These are phyloP conservation scores for Orbicella faveolata DNA, from an alignment of 64 coral and sea anemone species.

Conservation along the genomic window DNA sequence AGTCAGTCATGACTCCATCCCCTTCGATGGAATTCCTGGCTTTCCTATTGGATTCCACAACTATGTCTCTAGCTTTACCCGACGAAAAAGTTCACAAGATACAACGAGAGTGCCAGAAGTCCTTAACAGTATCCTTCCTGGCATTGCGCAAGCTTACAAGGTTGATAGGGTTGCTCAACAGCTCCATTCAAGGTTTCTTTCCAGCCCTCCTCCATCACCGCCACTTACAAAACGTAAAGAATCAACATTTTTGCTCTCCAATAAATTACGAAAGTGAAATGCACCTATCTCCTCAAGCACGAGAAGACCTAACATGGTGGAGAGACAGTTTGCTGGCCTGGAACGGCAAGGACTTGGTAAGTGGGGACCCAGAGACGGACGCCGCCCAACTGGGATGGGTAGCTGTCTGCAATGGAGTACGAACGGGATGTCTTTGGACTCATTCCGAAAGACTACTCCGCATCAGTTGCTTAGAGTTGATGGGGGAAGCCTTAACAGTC, in stretches of 20 bases:
- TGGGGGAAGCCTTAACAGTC: too few relatives aligned
- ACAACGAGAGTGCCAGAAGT: slow-evolving; percentile 19
- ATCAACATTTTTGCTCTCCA: background rate
- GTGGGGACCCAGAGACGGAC: background rate
- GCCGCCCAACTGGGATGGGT: background rate
- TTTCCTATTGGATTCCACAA: too few relatives aligned
- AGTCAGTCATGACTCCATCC: too few relatives aligned
- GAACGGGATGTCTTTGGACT: background rate
- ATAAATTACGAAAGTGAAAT: background rate
- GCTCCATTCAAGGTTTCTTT: too few relatives aligned
- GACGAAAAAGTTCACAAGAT: background rate
- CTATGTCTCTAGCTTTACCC: too few relatives aligned
- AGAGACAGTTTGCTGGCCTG: background rate
- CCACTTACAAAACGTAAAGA: slow-evolving; percentile 7
- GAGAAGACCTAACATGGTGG: slow-evolving; percentile 23
- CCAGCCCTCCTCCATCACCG: background rate
- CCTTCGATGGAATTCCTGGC: too few relatives aligned
- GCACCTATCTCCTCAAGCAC: background rate
- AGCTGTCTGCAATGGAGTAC: slow-evolving; percentile 17
- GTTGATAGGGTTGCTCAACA: background rate
- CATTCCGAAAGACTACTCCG: background rate
- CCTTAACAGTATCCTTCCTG: background rate
- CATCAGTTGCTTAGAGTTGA: slow-evolving; percentile 3
- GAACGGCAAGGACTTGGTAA: background rate
- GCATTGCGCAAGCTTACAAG: background rate